Base-by-base conservation (phyloP, 1,140 invertebrate genomes). In the Polyergus mexicanus region DNA sequence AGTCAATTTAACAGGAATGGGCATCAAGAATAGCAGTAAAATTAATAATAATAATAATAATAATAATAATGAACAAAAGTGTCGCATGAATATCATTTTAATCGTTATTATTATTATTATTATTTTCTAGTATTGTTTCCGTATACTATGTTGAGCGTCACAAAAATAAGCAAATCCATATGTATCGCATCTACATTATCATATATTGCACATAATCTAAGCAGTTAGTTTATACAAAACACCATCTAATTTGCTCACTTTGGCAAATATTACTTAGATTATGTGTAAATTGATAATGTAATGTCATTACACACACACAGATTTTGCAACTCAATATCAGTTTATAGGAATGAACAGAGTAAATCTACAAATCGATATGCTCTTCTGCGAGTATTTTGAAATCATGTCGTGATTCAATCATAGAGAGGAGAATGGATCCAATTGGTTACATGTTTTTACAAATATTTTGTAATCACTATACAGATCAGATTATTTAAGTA, bases 1-100 rank as follows among this genome's bases (percentile, higher is more conserved):
- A 93, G 92, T 92, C 90, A 92, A 92, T 92, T 92, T 92, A 88
- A 87, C 74, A 87, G 84, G 88, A 86, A 88, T 87, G 88, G 89
- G 88, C 56, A 60, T 88, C 91, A 91, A 86, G 78, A 91, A 88
- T 89, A 91, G 28, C 38, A 47, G 13, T 74, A 74, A 72, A 83
- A 72, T 7, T 83, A 80, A 56, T n/a, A 90, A 83, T 86, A 87
- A 89, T 47, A 51, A 11, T 62, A 25, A 13, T 11, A 22, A 58
- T 56, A 47, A 47, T 47, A 47, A 47, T 47, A 13, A 13, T 19
- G 47, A 51, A 19, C 16, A 3, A 51, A 19, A 16, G 16, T 13
- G 13, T 51, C 13, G 13, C 13, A 51, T 51, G 16, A 3, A 51
- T 16, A 16, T 51, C 16, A 44, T 38, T 81, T 60, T 72, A 60